A percentile compares a stretch with the other conserved stretches of the same genome.
These are phyloP conservation scores for Dysdera silvatica DNA, from an alignment of 1,140 invertebrate species.

Conservation along the genomic window DNA sequence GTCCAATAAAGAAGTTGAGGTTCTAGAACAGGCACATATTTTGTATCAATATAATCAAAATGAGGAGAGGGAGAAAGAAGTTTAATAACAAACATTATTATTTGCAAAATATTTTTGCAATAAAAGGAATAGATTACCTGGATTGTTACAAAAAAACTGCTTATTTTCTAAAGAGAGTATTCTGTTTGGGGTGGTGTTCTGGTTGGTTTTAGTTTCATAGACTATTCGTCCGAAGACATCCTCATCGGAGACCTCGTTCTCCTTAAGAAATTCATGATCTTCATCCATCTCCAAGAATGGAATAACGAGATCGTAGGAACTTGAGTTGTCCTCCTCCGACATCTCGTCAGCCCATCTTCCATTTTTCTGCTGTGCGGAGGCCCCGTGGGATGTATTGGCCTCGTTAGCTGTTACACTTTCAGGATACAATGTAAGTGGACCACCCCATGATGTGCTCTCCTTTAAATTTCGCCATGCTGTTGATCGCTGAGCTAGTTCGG, in stretches of 20 bases:
- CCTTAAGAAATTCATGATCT: constrained; percentile 2
- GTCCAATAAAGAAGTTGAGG: too few relatives aligned
- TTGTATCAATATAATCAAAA: background rate
- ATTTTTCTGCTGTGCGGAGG: background rate
- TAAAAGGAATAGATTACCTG: constrained; percentile 44
- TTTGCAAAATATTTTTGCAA: background rate
- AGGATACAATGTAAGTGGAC: constrained; percentile 63
- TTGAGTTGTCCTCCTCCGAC: background rate
- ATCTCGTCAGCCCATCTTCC: background rate
- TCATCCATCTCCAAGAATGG: constrained; percentile 13
- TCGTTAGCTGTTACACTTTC: constrained; percentile 40
- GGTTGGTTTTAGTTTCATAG: background rate
- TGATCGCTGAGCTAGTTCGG: constrained; percentile 62
- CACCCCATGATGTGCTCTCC: constrained; percentile 60
- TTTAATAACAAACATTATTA: background rate
- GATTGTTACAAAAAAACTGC: constrained; percentile 58
- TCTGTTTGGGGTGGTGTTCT: background rate
- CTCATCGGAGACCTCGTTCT: background rate
- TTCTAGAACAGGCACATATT: too few relatives aligned
- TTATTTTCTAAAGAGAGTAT: constrained; percentile 2
- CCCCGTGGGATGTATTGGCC: constrained; percentile 13
- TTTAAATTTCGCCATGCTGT: constrained; percentile 75
- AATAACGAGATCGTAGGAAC: background rate
- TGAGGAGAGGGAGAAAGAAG: constrained; percentile 1
- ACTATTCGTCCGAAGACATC: constrained; percentile 4